phyloP scores from a whole-genome alignment of 1,140 invertebrate genomes.

The Bathynomus jamesi region DNA sequence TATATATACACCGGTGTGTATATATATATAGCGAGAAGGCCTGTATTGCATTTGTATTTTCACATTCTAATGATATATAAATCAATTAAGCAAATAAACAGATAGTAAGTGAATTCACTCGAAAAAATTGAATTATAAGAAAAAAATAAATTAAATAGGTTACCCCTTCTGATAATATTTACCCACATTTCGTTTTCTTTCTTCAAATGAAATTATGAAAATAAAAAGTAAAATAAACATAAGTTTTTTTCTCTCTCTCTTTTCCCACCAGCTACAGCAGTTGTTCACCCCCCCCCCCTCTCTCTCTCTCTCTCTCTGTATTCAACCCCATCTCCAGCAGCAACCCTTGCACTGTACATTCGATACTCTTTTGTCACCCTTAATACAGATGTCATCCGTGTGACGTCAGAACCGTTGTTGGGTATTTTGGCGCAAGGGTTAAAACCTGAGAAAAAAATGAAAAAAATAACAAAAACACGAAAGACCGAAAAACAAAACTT shows the following conservation, averaged over 20 bases:
- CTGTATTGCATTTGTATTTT: not conserved
- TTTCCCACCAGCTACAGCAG: not conserved
- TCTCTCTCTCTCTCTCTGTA: not conserved
- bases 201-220: conserved; percentile 1
- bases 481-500: too few species aligned
- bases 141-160: too few species aligned
- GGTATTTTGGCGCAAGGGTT: too few species aligned
- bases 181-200: not conserved
- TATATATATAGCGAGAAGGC: not conserved
- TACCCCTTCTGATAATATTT: not conserved
- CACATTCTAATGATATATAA: not conserved
- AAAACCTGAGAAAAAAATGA: too few species aligned
- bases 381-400: not conserved
- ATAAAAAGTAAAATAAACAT: not conserved
- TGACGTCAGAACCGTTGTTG: too few species aligned
- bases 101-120: too few species aligned
- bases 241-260: not conserved
- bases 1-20: not conserved
- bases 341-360: not conserved
- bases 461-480: too few species aligned
- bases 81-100: too few species aligned
- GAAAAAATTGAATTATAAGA: too few species aligned
- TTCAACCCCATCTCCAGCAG: not conserved
- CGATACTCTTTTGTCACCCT: not conserved
- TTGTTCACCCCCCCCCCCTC: not conserved